Evolutionary conservation across 2,113 vertebrate species (phyloP), one percentile per base, ranked within the genome.

Genomic region (Oreocharis arfaki): DNA sequence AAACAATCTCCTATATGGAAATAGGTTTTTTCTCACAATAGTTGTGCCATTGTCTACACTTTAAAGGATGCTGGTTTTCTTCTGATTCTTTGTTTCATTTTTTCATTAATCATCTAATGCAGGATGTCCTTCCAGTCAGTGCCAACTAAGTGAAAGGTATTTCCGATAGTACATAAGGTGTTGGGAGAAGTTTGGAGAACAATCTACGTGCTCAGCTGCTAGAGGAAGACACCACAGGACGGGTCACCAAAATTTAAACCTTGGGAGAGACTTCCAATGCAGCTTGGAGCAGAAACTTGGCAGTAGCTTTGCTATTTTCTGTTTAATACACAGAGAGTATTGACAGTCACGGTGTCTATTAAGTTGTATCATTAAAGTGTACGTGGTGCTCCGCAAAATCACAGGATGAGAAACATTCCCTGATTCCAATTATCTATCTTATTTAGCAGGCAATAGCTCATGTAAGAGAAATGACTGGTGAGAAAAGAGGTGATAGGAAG

Each of bases 1-100:
- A 76, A 69, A 22, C 0, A 0, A 37, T 16, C 37, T 89, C 33
- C 24, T 6, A 17, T 15, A 37, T 1, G 3, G 37, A 70, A 84
- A 12, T 14, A 49, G 24, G 24, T 6, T 57, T 42, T 75, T 93
- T 87, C 19, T 69, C 67, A 35, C 4, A 1, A 24, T 11, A 67
- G 8, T 32, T 30, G 30, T 61, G 55, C 8, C 32, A 23, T 16
- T 81, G 5, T 11, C 26, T 44, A 4, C 16, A 21, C 7, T 83
- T 87, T 42, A 70, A 60, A 80, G 9, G 22, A 52, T 13, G 7
- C 1, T 61, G 3, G 7, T 33, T 90, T 80, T 52, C 56, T 61
- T 73, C 65, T 28, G 23, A 35, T 14, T 78, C 28, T 83, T 84
- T 82, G 7, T 52, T 93, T 59, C 16, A 49, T 26, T 21, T 28